Conservation (phyloP, 2,888 invertebrate species). For the Mallateleia sp. region DNA sequence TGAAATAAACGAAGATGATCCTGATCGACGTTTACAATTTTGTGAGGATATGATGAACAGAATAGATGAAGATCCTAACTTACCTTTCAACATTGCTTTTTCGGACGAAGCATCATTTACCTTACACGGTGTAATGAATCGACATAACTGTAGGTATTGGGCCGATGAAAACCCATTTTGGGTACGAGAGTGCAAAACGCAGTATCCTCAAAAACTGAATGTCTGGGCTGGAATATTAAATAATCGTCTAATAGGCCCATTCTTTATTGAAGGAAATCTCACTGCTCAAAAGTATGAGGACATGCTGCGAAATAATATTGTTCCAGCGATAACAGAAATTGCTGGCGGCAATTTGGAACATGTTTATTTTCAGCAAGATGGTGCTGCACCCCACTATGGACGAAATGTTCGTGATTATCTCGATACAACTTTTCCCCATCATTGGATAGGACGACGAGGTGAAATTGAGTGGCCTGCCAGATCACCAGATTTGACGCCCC, state of each 20-base stretch:
- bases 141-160: slow-evolving; percentile 42
- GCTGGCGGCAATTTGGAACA: slow-evolving; percentile 23
- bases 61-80: slow-evolving; percentile 76
- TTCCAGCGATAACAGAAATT: slow-evolving; percentile 33
- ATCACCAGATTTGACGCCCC: no score
- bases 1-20: slow-evolving; percentile 79
- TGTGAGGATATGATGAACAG: no score
- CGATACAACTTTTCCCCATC: slow-evolving; percentile 25
- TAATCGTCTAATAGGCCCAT: no score
- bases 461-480: background rate
- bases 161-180: slow-evolving; percentile 26
- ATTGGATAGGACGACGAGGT: slow-evolving; percentile 69
- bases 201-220: slow-evolving; percentile 47
- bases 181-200: slow-evolving; percentile 15
- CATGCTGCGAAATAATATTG: slow-evolving; percentile 40
- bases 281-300: no score
- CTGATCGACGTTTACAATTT: no score
- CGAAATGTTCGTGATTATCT: no score
- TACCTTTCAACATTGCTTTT: slow-evolving; percentile 41
- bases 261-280: no score
- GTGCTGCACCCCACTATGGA: slow-evolving; percentile 50
- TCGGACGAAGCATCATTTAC: slow-evolving; percentile 32
- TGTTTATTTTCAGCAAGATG: slow-evolving; percentile 63
- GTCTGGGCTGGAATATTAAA: no score
- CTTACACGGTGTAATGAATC: slow-evolving; percentile 27